These are phyloP conservation scores for Epizoanthus scotinus DNA, from an alignment of 92 coral and sea anemone genomes.

Conservation along the genomic window DNA sequence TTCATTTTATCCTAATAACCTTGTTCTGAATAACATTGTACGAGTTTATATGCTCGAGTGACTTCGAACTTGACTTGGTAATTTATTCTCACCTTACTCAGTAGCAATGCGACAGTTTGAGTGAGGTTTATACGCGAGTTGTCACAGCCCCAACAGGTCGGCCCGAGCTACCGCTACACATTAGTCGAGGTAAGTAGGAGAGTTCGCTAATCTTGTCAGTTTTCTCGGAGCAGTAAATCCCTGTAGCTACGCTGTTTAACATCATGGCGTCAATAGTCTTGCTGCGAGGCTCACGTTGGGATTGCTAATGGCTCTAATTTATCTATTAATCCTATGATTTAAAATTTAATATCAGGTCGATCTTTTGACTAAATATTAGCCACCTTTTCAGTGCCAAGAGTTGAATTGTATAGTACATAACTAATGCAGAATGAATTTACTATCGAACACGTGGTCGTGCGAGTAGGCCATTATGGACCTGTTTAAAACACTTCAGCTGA, in stretches of 20 bases:
- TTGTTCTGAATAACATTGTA: not conserved
- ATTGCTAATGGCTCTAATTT: not conserved
- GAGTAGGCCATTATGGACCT: too few relatives aligned
- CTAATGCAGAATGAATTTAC: not conserved
- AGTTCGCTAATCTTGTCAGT: not conserved
- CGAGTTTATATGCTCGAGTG: conserved; percentile 6
- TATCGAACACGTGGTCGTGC: too few relatives aligned
- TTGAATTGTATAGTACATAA: not conserved
- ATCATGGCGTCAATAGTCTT: not conserved
- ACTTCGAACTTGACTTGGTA: not conserved
- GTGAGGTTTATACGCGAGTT: not conserved
- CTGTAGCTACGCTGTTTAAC: not conserved
- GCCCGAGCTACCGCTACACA: not conserved
- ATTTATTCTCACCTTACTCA: not conserved
- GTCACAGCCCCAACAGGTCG: not conserved
- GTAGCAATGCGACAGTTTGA: too few relatives aligned
- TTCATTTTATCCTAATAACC: not conserved
- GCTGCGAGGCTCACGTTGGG: not conserved
- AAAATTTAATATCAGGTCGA: not conserved
- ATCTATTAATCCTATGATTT: not conserved
- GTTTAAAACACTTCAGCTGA: too few relatives aligned
- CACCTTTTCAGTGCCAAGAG: not conserved
- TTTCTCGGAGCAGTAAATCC: not conserved
- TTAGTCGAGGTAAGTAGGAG: not conserved
- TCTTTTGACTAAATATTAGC: not conserved